phyloP scores from a whole-genome alignment of 2,797 vertebrate genomes.

The Arrhamphus sclerolepis region DNA sequence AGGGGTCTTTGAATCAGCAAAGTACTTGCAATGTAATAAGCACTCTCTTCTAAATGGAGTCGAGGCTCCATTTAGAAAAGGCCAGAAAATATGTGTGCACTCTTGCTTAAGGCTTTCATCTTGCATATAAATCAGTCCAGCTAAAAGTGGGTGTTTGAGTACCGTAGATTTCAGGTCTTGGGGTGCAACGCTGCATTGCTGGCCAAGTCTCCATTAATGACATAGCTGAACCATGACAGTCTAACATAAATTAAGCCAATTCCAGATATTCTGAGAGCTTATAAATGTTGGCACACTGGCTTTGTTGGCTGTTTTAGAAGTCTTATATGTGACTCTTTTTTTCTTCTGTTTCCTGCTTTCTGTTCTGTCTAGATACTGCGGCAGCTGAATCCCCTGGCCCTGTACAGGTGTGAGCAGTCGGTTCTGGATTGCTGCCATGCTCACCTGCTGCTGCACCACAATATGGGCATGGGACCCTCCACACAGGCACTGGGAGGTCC shows the following conservation, averaged over 20 bases:
- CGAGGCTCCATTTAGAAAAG: slow-evolving; percentile 80
- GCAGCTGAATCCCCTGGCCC: slow-evolving; percentile 89
- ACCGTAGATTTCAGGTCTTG: slow-evolving; percentile 63
- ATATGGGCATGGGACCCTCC: slow-evolving; percentile 82
- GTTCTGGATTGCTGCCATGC: slow-evolving; percentile 91
- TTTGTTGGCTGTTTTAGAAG: slow-evolving; percentile 32
- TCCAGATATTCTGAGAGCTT: slow-evolving; percentile 52
- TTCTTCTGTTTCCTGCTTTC: slow-evolving; percentile 24
- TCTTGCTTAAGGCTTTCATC: slow-evolving; percentile 78
- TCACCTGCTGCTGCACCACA: slow-evolving; percentile 89
- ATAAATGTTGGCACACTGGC: slow-evolving; percentile 36
- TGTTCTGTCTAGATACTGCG: slow-evolving; percentile 82
- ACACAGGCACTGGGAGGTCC: slow-evolving; percentile 63
- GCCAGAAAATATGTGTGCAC: slow-evolving; percentile 73
- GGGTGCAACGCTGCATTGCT: slow-evolving; percentile 57
- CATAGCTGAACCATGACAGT: slow-evolving; percentile 51
- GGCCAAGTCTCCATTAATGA: slow-evolving; percentile 68
- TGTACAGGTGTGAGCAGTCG: slow-evolving; percentile 91
- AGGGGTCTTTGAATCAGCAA: slow-evolving; percentile 68
- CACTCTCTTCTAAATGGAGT: slow-evolving; percentile 81
- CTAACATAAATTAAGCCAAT: slow-evolving; percentile 61
- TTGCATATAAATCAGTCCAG: slow-evolving; percentile 78
- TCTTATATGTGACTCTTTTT: slow-evolving; percentile 22
- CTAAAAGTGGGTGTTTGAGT: slow-evolving; percentile 69
- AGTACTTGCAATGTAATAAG: slow-evolving; percentile 81